Conservation (phyloP, 2,797 vertebrate genomes). For the Percopsis omiscomaycus region DNA sequence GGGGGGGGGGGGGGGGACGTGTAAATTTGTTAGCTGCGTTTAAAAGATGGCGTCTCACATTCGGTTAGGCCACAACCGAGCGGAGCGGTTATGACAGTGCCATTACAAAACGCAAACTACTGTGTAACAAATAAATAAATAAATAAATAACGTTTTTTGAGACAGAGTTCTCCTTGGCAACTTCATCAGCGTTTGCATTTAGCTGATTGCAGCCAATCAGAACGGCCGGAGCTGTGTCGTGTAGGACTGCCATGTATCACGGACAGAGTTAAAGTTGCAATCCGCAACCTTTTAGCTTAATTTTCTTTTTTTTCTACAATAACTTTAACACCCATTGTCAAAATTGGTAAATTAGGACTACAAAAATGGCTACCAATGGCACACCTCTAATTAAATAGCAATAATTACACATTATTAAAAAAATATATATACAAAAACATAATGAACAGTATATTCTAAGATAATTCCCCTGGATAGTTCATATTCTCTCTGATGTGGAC, state of each 20-base stretch:
- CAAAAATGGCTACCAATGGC: too few relatives aligned
- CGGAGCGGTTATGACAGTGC: slow-evolving; percentile 80
- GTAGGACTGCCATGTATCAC: background rate
- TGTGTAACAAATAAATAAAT: background rate
- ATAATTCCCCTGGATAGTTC: too few relatives aligned
- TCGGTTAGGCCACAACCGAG: slow-evolving; percentile 74
- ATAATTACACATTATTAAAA: too few relatives aligned
- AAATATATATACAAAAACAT: too few relatives aligned
- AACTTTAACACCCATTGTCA: too few relatives aligned
- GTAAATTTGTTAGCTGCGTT: slow-evolving; percentile 83
- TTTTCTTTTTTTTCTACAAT: background rate
- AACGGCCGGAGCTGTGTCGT: slow-evolving; percentile 20
- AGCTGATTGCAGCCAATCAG: slow-evolving; percentile 64
- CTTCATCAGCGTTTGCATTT: slow-evolving; percentile 72
- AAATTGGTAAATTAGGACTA: too few relatives aligned
- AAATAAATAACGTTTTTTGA: slow-evolving; percentile 15
- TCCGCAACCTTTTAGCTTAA: background rate
- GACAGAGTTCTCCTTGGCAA: slow-evolving; percentile 49
- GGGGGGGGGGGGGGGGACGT: slow-evolving; percentile 59
- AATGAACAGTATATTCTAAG: too few relatives aligned
- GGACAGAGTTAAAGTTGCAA: background rate
- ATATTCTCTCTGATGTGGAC: too few relatives aligned
- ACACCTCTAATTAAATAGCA: too few relatives aligned
- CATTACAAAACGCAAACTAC: slow-evolving; percentile 67
- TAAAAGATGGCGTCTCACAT: slow-evolving; percentile 80